Conservation (phyloP, 2,113 vertebrate genomes). For the Ochotona curzoniae region DNA sequence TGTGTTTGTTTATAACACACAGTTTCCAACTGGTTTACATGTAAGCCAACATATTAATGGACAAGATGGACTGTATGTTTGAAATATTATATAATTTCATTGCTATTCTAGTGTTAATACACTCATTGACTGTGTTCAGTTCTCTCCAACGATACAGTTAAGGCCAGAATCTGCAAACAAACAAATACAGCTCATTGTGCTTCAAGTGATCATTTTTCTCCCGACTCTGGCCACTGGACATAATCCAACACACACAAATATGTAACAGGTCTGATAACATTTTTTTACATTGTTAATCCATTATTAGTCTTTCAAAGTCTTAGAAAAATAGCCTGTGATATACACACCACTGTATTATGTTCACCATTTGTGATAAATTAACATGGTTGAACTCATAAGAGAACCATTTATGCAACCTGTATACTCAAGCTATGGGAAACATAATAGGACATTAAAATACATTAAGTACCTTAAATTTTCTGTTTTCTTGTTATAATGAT, state of each 20-base stretch:
- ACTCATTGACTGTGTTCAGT: neutral
- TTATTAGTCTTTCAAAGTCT: neutral
- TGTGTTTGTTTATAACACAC: too few species aligned
- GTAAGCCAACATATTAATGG: neutral
- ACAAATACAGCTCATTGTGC: neutral
- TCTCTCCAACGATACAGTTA: neutral
- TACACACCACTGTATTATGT: neutral
- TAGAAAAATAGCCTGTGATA: neutral
- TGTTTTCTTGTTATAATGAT: neutral
- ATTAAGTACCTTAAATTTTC: neutral
- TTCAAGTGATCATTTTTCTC: neutral
- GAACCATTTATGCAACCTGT: neutral
- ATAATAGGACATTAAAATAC: neutral
- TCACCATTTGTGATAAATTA: conserved; percentile 24
- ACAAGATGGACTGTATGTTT: neutral
- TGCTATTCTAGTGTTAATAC: neutral
- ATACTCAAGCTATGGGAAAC: neutral
- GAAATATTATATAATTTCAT: neutral
- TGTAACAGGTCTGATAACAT: neutral
- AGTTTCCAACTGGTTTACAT: too few species aligned
- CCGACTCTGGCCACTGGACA: neutral
- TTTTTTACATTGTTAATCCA: conserved; percentile 26
- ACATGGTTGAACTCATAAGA: neutral
- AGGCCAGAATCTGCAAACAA: neutral
- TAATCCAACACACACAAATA: neutral